These are phyloP conservation scores for Cercopithecus mona DNA, from an alignment of 2,113 vertebrate genomes.

Conservation along the genomic window DNA sequence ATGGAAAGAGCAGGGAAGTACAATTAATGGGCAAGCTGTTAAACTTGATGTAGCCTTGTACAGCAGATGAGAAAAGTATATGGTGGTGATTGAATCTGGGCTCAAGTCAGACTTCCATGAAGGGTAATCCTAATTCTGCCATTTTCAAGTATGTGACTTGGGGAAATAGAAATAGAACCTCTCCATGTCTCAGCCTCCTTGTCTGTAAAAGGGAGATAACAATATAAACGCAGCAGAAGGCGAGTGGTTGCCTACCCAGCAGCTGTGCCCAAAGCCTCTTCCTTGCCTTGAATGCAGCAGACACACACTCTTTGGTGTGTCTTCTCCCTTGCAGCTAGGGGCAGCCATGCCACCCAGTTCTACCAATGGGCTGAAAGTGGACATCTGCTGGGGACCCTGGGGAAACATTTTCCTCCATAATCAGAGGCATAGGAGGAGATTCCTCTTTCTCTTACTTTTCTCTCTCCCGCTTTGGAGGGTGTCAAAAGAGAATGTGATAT, in stretches of 20 bases:
- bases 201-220: background rate
- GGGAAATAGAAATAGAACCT: background rate
- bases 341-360: background rate
- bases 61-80: background rate
- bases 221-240: background rate
- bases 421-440: background rate
- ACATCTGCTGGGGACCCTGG: background rate
- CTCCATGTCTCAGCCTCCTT: background rate
- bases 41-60: background rate
- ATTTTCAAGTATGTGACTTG: background rate
- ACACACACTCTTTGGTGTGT: background rate
- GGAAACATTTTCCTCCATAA: background rate
- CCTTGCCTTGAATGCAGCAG: background rate
- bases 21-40: background rate
- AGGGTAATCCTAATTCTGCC: background rate
- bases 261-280: background rate
- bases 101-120: background rate
- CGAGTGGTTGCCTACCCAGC: background rate
- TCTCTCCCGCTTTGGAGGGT: background rate
- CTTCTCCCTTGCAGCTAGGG: background rate
- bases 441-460: background rate
- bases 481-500: background rate
- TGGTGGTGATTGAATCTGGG: background rate
- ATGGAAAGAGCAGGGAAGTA: background rate
- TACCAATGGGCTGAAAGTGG: background rate